phyloP scores from a whole-genome alignment of 2,888 invertebrate genomes.

The Scaptomyza cyrtandrae region DNA sequence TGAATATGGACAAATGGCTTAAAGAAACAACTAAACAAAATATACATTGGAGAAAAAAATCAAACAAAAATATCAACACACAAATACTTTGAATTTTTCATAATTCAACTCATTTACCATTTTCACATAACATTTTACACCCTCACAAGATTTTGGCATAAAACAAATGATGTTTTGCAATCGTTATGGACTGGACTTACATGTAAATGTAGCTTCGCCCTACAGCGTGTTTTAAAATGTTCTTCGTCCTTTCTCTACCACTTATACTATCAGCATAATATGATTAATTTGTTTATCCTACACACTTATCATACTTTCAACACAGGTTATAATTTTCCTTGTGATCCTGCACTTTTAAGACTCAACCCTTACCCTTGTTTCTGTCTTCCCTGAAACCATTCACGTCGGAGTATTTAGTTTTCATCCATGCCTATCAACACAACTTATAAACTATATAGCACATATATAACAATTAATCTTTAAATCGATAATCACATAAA shows the following conservation, averaged over 20 bases:
- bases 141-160: constrained; percentile 22
- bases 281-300: not conserved
- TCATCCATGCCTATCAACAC: constrained; percentile 10
- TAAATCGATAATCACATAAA: constrained; percentile 27
- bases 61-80: constrained; percentile 13
- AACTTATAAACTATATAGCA: constrained; percentile 30
- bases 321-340: constrained; percentile 5
- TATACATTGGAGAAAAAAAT: constrained; percentile 18
- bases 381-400: constrained; percentile 6
- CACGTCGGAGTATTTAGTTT: constrained; percentile 13
- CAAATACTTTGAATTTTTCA: constrained; percentile 25
- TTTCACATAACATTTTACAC: constrained; percentile 18
- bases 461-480: constrained; percentile 51
- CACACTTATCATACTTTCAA: not conserved
- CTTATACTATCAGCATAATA: not conserved
- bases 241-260: not conserved
- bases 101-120: constrained; percentile 27
- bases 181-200: constrained; percentile 1
- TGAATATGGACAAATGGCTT: constrained; percentile 59
- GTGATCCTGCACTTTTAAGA: constrained; percentile 4
- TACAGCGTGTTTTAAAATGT: constrained; percentile 8
- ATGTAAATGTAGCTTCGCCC: constrained; percentile 1
- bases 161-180: constrained; percentile 11
- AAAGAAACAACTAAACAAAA: constrained; percentile 11
- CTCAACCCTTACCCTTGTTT: not conserved